Evolutionary conservation across 2,888 invertebrate species (phyloP), one percentile per base, ranked within the genome.

Genomic region (Acanthopleura granulata): DNA sequence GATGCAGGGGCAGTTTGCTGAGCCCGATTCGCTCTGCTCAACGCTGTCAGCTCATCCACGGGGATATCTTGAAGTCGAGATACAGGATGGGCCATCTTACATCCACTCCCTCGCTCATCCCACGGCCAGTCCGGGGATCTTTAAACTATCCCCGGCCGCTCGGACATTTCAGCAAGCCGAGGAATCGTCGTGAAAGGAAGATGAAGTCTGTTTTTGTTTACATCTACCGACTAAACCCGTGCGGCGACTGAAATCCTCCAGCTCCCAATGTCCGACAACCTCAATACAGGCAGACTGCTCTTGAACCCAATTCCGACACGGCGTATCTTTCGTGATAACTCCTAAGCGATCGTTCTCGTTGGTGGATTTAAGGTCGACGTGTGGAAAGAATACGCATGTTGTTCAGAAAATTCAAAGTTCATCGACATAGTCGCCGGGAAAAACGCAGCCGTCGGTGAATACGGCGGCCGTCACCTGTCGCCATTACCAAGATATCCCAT

Each of bases 261-360:
- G 57, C 57, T n/a, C 22, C 12, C 57, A 57, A 57, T 57, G 57
- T 57, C 57, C n/a, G 57, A 57, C n/a, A 22, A 57, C 57, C 57
- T 57, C 57, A 57, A 18, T 57, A 9, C 22, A 22, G 57, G 57
- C 22, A 1, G 18, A 12, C 3, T 6, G 57, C 22, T n/a, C 3
- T n/a, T 18, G n/a, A 57, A 12, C 57, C 22, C 57, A 57, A n/a
- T 22, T 57, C 57, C 57, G 57, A 57, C 57, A 57, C 18, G 22
- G 22, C 1, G 12, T 57, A 22, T 57, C 6, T n/a, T 4, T 57
- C 57, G 57, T 57, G 1, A 57, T n/a, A 12, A 1, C 57, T 4
- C n/a, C 57, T 40, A 40, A 40, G 40, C 3, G 9, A 9, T 9
- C 40, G 4, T 40, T 40, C 40, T 40, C 4, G 40, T 40, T 9